Conservation (phyloP, 2,113 vertebrate genomes). For the Gymnobelideus leadbeateri region DNA sequence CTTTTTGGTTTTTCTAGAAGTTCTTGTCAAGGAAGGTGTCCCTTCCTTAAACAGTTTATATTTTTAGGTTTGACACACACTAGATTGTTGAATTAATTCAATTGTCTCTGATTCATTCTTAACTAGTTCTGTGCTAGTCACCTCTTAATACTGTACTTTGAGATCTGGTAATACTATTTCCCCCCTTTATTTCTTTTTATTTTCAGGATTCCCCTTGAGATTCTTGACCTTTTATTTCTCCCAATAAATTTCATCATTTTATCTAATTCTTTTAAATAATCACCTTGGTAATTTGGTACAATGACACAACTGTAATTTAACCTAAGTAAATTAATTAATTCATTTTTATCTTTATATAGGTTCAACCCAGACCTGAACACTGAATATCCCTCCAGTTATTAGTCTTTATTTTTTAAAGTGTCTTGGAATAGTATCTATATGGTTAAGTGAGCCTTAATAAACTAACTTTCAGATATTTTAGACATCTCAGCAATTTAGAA, state of each 20-base stretch:
- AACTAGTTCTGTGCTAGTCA: too few species aligned
- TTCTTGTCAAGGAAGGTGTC: too few species aligned
- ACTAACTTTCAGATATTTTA: not conserved
- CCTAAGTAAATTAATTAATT: not conserved
- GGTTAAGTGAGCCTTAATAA: not conserved
- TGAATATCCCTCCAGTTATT: not conserved
- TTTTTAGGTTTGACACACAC: too few species aligned
- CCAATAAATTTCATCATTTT: not conserved
- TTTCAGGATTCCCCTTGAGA: too few species aligned
- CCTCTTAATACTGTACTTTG: too few species aligned
- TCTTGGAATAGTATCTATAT: not conserved
- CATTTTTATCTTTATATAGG: not conserved
- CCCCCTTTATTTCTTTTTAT: too few species aligned
- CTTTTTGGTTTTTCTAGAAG: too few species aligned
- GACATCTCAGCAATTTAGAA: not conserved
- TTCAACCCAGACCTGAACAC: not conserved
- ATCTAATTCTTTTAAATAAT: not conserved
- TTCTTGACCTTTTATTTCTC: not conserved
- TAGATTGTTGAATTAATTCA: too few species aligned
- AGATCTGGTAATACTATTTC: too few species aligned
- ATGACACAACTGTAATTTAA: not conserved
- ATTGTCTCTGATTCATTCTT: too few species aligned
- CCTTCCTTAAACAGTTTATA: too few species aligned
- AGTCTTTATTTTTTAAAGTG: not conserved
- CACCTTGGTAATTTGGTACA: not conserved